Evolutionary conservation across 2,113 vertebrate species (phyloP).

Genomic region (Pseudolaguvia tuberculata): DNA sequence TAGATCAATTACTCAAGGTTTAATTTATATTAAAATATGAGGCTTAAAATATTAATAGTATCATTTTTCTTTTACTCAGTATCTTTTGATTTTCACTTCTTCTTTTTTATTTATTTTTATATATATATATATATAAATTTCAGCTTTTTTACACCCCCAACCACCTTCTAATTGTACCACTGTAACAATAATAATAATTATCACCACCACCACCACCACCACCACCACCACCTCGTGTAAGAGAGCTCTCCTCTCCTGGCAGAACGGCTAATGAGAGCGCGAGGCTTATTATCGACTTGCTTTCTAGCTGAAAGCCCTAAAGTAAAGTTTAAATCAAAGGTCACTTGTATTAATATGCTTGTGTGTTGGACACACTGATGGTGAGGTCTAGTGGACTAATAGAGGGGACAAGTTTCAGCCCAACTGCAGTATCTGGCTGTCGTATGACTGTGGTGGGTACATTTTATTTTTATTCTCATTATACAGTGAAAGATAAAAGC

Average conservation of each 20-base stretch:
- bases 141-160: neutral
- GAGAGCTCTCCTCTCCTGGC: neutral
- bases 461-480: too few species aligned
- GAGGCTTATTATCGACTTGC: neutral
- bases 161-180: too few species aligned
- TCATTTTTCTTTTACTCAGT: neutral
- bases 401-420: neutral
- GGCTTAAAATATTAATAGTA: too few species aligned
- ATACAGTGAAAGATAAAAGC: too few species aligned
- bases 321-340: neutral
- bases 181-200: neutral
- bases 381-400: neutral
- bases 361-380: neutral
- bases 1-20: too few species aligned
- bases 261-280: neutral
- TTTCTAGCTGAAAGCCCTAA: neutral
- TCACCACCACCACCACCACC: too few species aligned
- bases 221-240: neutral
- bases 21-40: too few species aligned
- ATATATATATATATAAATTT: neutral
- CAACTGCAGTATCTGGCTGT: too few species aligned
- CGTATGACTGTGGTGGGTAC: too few species aligned
- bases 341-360: neutral
- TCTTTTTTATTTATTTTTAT: neutral
- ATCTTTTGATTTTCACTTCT: neutral